Evolutionary conservation across 2,797 vertebrate genomes (phyloP).

Genomic region (Tenualosa ilisha): DNA sequence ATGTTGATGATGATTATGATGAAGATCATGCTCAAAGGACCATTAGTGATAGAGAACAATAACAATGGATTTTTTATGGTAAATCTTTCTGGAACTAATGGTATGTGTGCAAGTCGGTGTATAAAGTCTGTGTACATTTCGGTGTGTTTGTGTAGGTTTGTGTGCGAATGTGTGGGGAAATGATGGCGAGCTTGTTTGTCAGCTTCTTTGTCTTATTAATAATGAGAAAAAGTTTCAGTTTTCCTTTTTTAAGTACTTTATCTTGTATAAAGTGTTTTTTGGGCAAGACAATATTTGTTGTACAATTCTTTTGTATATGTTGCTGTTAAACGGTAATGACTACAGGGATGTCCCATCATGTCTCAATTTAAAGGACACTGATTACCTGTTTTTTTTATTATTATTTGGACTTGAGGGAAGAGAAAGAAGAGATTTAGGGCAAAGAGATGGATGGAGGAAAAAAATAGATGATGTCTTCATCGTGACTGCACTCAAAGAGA

Average conservation of each 20-base stretch:
- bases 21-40: neutral
- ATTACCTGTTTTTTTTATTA: conserved; percentile 51
- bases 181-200: conserved; percentile 57
- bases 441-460: neutral
- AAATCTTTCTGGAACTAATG: conserved; percentile 16
- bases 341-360: conserved; percentile 61
- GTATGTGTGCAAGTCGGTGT: conserved; percentile 18
- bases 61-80: conserved; percentile 16
- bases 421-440: conserved; percentile 21
- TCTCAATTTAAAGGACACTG: conserved; percentile 61
- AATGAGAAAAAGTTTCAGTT: conserved; percentile 61
- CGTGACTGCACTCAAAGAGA: neutral
- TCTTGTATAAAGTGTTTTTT: conserved; percentile 63
- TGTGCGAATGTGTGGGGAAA: conserved; percentile 58
- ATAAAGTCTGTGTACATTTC: conserved; percentile 18
- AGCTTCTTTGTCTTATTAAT: conserved; percentile 64
- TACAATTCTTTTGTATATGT: conserved; percentile 39
- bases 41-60: neutral
- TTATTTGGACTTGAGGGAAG: conserved; percentile 37
- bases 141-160: conserved; percentile 37
- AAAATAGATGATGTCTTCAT: neutral
- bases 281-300: conserved; percentile 59
- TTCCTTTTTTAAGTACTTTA: conserved; percentile 58
- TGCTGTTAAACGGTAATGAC: conserved; percentile 54
- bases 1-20: neutral